Evolutionary conservation across 2,797 vertebrate genomes (phyloP), one percentile per base, ranked within the genome.

Genomic region (Catharus ustulatus): DNA sequence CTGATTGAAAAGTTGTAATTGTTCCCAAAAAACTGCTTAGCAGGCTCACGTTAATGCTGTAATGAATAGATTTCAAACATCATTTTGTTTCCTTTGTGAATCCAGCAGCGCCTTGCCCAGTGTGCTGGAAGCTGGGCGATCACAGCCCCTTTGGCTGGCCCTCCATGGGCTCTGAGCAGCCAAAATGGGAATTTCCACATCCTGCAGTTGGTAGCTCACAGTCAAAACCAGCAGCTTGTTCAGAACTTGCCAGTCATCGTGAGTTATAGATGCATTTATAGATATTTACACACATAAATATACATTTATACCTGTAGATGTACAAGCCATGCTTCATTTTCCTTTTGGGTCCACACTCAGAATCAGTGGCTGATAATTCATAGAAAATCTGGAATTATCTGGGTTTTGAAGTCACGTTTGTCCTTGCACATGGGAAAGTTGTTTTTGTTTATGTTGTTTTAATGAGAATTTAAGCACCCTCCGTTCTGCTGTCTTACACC

Each of bases 241-340:
- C 38, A 55, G 66, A 63, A 40, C 24, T 51, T 61, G 15, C n/a
- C 63, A 32, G 6, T 26, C 52, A 52, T 6, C 5, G 1, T 19
- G 52, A 68, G 20, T 58, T 58, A 20, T 0, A 52, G 11, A 21
- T 59, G 9, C 5, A 13, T 36, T 67, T 46, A 49, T 45, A 55
- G 2, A 17, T 8, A 9, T 20, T 6, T 22, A 1, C 21, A 5
- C 17, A 6, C 8, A 11, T 29, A 11, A 51, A 4, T 15, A 14
- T 27, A 13, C 29, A 55, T 72, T 78, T 61, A 24, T 32, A 42
- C 6, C 36, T 9, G 3, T 27, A 10, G 16, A 8, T 15, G 6
- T 22, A 27, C 38, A 38, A 68, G n/a, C 32, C 36, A 14, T 4
- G 46, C 7, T 18, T 36, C 1, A 13, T 88, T 80, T 74, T 51